Evolutionary conservation across 1,140 invertebrate species (phyloP).

Genomic region (Ceratina australensis): DNA sequence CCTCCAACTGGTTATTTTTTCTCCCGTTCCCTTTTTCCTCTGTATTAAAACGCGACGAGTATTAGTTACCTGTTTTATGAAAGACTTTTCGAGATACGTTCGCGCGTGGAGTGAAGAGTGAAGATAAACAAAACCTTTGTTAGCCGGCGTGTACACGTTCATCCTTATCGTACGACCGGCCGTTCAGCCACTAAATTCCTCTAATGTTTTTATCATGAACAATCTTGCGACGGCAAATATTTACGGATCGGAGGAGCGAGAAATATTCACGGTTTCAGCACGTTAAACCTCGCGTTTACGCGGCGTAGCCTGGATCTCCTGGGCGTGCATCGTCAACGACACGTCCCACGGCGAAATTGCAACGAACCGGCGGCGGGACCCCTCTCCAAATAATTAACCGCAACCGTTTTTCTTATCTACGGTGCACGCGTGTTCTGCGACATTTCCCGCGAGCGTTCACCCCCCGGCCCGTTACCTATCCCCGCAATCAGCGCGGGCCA

Average conservation of each 20-base stretch:
- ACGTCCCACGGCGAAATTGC: neutral
- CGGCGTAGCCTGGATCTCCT: neutral
- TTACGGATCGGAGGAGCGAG: neutral
- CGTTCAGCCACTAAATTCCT: neutral
- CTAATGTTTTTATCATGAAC: neutral
- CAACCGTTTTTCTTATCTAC: slow-evolving; percentile 51
- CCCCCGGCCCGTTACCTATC: neutral
- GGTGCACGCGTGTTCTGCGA: slow-evolving; percentile 19
- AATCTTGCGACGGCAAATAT: neutral
- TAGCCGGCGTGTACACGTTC: no score
- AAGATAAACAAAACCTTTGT: no score
- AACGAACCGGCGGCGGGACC: no score
- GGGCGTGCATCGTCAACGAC: neutral
- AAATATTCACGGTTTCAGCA: slow-evolving; percentile 3
- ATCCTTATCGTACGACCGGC: no score
- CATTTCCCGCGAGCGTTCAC: slow-evolving; percentile 29
- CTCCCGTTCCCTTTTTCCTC: no score
- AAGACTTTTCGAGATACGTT: no score
- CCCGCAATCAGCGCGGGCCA: slow-evolving; percentile 10
- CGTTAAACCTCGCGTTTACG: neutral
- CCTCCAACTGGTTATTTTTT: slow-evolving; percentile 41
- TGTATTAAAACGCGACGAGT: no score
- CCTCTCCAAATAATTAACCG: slow-evolving; percentile 46
- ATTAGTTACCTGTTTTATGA: no score
- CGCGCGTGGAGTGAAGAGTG: no score